Conservation (phyloP, 2,113 vertebrate species). For the Zeus faber region DNA sequence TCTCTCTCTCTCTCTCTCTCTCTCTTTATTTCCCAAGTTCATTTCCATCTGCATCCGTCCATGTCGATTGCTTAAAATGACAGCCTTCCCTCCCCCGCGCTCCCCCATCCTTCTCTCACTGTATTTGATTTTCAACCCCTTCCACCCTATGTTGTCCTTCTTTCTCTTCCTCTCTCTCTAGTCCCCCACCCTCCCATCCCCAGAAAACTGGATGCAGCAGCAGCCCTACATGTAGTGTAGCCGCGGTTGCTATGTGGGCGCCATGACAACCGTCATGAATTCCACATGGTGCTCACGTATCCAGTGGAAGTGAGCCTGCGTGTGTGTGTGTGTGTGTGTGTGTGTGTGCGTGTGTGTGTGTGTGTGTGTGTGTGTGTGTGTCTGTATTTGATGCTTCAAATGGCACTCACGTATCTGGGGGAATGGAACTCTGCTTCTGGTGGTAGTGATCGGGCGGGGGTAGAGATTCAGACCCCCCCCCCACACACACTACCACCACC, state of each 20-base stretch:
- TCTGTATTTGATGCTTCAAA: neutral
- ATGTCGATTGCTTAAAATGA: too few relatives aligned
- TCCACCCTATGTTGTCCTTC: too few relatives aligned
- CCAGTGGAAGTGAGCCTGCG: conserved; percentile 63
- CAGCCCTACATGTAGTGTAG: conserved; percentile 63
- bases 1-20: conserved; percentile 13
- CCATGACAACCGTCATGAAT: conserved; percentile 75
- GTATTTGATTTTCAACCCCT: too few relatives aligned
- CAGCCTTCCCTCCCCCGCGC: too few relatives aligned
- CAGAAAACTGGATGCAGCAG: too few relatives aligned
- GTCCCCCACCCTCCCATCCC: too few relatives aligned
- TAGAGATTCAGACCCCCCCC: too few relatives aligned
- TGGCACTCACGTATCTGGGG: neutral
- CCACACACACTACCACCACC: too few relatives aligned
- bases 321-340: conserved; percentile 44
- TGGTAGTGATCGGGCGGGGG: neutral
- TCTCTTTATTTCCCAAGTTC: conserved; percentile 11
- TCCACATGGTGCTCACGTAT: conserved; percentile 69
- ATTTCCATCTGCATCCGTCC: neutral
- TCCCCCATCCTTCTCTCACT: too few relatives aligned
- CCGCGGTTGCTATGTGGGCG: conserved; percentile 68
- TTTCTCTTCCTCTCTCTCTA: conserved; percentile 17
- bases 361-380: conserved; percentile 7
- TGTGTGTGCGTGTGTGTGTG: neutral
- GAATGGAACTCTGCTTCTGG: neutral